These are phyloP conservation scores for Catharus minimus DNA, from an alignment of 2,113 vertebrate genomes.

Conservation along the genomic window DNA sequence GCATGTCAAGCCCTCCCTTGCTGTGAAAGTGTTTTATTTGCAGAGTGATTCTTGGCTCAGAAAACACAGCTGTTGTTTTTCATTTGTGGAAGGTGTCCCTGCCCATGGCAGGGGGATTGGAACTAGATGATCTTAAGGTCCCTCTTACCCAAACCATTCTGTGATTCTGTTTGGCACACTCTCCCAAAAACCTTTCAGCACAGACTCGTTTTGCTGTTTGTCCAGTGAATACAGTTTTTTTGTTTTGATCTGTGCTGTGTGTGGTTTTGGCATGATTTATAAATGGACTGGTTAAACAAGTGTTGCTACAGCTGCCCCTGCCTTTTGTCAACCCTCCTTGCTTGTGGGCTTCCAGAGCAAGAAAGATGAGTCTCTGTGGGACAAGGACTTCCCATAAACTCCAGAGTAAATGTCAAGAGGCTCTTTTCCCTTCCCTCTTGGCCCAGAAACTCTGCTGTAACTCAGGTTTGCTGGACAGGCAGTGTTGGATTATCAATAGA, in stretches of 20 bases:
- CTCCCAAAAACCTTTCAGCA: background rate
- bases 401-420: background rate
- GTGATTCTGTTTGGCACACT: background rate
- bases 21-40: background rate
- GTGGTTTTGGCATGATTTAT: background rate
- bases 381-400: background rate
- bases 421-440: background rate
- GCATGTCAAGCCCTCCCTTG: background rate
- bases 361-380: background rate
- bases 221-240: background rate
- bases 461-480: background rate
- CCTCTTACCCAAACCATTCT: background rate
- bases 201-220: background rate
- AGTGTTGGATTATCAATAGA: background rate
- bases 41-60: background rate
- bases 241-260: background rate
- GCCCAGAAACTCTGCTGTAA: background rate
- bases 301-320: background rate
- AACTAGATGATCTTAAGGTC: background rate
- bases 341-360: background rate
- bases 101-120: background rate
- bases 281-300: background rate
- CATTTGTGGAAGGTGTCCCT: background rate
- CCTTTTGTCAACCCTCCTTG: background rate
- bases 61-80: background rate